These are phyloP conservation scores for Neopelma chrysocephalum DNA, from an alignment of 2,797 vertebrate species.

Conservation along the genomic window DNA sequence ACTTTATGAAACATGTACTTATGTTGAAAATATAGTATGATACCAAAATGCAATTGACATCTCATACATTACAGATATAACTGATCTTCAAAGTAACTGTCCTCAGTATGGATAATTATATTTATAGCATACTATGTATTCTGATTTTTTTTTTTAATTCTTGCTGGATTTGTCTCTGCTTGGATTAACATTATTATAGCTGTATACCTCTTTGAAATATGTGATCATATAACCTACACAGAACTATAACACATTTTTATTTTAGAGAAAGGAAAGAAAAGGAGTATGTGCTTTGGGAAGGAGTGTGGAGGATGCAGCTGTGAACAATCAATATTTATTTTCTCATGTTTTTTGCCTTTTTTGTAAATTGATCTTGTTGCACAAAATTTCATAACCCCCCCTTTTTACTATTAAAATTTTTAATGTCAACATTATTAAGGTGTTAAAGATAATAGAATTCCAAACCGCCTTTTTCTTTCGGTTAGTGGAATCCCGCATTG, in stretches of 20 bases:
- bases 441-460: background rate
- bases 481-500: background rate
- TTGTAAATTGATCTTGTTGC: background rate
- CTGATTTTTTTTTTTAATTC: background rate
- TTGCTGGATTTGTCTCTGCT: background rate
- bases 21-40: background rate
- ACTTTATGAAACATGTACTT: background rate
- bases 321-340: background rate
- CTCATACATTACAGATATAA: background rate
- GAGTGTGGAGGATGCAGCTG: background rate
- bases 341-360: background rate
- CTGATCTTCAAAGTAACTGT: background rate
- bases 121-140: background rate
- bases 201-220: background rate
- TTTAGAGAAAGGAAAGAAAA: background rate
- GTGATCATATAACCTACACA: background rate
- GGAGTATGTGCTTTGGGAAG: background rate
- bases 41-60: background rate
- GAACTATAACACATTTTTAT: background rate
- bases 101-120: background rate
- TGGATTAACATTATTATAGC: background rate
- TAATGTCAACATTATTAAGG: background rate
- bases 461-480: background rate
- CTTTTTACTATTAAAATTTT: background rate
- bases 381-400: background rate